A percentile compares a stretch with the other conserved stretches of the same genome.
phyloP scores from a whole-genome alignment of 2,797 vertebrate species.

The Okamejei kenojei region DNA sequence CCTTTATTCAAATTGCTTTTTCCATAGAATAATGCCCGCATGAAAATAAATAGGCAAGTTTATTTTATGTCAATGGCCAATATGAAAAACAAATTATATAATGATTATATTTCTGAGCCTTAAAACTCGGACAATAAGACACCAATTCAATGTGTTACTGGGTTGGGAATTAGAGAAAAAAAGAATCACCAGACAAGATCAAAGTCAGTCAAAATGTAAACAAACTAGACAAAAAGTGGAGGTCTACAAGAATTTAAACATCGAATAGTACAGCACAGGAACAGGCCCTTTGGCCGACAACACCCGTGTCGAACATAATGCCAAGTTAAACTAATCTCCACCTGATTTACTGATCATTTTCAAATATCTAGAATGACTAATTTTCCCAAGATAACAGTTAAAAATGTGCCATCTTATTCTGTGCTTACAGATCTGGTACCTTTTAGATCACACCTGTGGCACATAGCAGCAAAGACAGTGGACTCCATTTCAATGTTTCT shows the following conservation, averaged over 20 bases:
- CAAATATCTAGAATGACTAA: neutral
- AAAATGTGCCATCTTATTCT: neutral
- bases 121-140: neutral
- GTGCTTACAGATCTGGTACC: slow-evolving; percentile 51
- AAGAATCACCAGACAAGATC: neutral
- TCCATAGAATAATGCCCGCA: neutral
- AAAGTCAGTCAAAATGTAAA: neutral
- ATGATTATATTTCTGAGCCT: neutral
- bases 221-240: neutral
- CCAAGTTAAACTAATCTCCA: too few species aligned
- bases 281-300: too few species aligned
- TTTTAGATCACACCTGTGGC: slow-evolving; percentile 72
- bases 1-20: neutral
- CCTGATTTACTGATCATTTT: neutral
- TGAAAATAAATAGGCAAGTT: neutral
- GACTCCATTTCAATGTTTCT: slow-evolving; percentile 87
- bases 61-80: neutral
- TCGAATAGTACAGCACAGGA: too few species aligned
- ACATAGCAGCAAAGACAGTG: slow-evolving; percentile 75
- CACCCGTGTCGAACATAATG: too few species aligned
- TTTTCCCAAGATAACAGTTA: neutral
- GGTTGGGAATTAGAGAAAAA: neutral
- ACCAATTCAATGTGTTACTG: neutral
- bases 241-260: neutral
- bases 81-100: neutral